These are phyloP conservation scores for Dicyrtoma fusca DNA, from an alignment of 2,888 invertebrate genomes.

Conservation along the genomic window DNA sequence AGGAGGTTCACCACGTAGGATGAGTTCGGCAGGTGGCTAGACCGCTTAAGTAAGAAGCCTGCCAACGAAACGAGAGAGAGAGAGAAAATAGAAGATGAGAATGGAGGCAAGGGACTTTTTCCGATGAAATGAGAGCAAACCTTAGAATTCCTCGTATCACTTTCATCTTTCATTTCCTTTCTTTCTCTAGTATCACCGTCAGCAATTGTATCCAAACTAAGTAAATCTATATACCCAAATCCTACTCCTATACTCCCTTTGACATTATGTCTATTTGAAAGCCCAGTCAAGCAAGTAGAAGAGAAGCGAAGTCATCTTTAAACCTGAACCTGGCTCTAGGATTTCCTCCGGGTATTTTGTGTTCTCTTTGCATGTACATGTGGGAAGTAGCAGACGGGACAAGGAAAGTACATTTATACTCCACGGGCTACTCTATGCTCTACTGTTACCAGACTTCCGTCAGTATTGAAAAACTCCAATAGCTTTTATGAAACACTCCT, in stretches of 20 bases:
- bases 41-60: too few species aligned
- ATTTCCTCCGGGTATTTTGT: conserved; percentile 1
- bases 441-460: too few species aligned
- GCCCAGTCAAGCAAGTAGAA: neutral
- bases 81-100: neutral
- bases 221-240: neutral
- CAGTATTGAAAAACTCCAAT: too few species aligned
- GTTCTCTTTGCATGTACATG: neutral
- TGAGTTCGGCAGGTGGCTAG: too few species aligned
- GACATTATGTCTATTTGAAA: neutral
- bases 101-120: neutral
- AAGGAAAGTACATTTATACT: too few species aligned
- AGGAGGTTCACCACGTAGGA: too few species aligned
- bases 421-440: too few species aligned
- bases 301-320: too few species aligned
- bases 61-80: neutral
- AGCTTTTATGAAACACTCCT: too few species aligned
- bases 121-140: conserved; percentile 28
- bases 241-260: too few species aligned
- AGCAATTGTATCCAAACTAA: conserved; percentile 14
- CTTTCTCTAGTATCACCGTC: conserved; percentile 34
- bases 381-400: too few species aligned
- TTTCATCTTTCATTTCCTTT: conserved; percentile 52
- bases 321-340: neutral
- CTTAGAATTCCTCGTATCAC: conserved; percentile 46